phyloP scores from a whole-genome alignment of 2,888 invertebrate genomes.

The Platypus cylindrus region DNA sequence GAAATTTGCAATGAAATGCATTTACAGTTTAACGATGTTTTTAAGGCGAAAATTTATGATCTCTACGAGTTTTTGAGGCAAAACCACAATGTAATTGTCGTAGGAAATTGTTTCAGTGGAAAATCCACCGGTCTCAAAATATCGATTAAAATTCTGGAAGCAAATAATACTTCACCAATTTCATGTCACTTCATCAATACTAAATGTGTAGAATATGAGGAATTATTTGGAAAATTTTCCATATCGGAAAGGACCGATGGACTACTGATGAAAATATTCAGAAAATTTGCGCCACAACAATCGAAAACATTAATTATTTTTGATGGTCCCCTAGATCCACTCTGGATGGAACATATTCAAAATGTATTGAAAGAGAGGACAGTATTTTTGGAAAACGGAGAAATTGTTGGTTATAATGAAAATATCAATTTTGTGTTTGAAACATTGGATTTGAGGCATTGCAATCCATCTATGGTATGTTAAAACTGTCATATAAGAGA shows the following conservation, averaged over 20 bases:
- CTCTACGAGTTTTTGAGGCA: constrained; percentile 80
- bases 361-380: constrained; percentile 70
- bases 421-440: constrained; percentile 74
- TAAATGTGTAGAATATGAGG: constrained; percentile 75
- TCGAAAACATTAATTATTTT: constrained; percentile 74
- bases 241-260: constrained; percentile 73
- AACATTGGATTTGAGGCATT: constrained; percentile 63
- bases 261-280: constrained; percentile 62
- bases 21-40: constrained; percentile 51
- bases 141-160: constrained; percentile 48
- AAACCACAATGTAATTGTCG: constrained; percentile 68
- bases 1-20: constrained; percentile 48
- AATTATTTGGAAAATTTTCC: constrained; percentile 77
- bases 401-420: constrained; percentile 59
- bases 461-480: constrained; percentile 63
- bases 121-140: constrained; percentile 67
- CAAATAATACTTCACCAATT: constrained; percentile 7
- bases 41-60: constrained; percentile 41
- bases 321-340: constrained; percentile 74
- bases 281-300: constrained; percentile 55
- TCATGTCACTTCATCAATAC: constrained; percentile 51
- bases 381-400: constrained; percentile 68
- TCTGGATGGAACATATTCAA: constrained; percentile 77
- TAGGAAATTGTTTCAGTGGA: constrained; percentile 65
- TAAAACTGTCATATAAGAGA: constrained; percentile 1